Evolutionary conservation across 2,888 invertebrate species (phyloP).

Genomic region (Rhimphoctona megacephalus): DNA sequence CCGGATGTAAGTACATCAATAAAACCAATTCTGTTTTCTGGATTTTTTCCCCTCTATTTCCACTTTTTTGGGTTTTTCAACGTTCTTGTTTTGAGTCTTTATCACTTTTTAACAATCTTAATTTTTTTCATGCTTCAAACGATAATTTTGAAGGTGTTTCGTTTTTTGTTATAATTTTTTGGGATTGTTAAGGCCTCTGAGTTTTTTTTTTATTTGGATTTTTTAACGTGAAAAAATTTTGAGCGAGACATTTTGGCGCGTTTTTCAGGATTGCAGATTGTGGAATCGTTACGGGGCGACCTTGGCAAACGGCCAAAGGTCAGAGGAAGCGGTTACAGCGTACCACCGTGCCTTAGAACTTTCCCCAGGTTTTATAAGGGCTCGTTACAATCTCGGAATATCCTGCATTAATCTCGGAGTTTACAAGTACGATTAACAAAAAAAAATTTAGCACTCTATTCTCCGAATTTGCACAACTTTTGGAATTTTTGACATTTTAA

Average conservation of each 20-base stretch:
- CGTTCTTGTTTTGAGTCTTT: not conserved
- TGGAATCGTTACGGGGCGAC: slow-evolving; percentile 99
- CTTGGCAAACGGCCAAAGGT: slow-evolving; percentile 96
- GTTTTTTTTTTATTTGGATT: not conserved
- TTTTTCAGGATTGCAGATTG: slow-evolving; percentile 92
- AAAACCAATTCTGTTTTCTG: not conserved
- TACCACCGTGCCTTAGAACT: slow-evolving; percentile 96
- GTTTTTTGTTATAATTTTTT: not conserved
- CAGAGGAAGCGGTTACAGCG: slow-evolving; percentile 98
- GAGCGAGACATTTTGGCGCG: not conserved
- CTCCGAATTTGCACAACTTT: not conserved
- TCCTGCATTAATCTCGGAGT: slow-evolving; percentile 98
- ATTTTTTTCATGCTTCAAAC: not conserved
- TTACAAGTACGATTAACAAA: slow-evolving; percentile 87
- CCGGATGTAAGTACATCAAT: slow-evolving; percentile 87
- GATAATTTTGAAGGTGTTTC: not conserved
- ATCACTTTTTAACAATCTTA: not conserved
- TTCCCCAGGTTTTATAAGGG: slow-evolving; percentile 98
- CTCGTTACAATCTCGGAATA: slow-evolving; percentile 98
- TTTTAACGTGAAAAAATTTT: not conserved
- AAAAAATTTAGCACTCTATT: not conserved
- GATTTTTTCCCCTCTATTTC: not conserved
- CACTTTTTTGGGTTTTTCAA: not conserved
- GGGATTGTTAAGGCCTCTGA: not conserved
- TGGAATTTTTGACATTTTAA: not conserved